phyloP scores from a whole-genome alignment of 2,797 vertebrate species.

The Schizopygopsis malacanthus region DNA sequence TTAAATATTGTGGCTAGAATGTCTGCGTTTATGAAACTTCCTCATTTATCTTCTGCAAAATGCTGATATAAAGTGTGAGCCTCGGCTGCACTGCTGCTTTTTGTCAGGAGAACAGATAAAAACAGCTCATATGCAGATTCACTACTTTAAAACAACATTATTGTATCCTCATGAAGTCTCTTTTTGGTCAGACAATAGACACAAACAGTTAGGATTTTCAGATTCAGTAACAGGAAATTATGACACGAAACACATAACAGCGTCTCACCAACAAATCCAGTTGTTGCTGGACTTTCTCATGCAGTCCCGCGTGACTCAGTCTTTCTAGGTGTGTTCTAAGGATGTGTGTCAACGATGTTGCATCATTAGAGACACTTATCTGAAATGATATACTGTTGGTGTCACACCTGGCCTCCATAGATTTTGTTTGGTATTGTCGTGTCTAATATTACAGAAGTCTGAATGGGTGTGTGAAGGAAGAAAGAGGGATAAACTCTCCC shows the following conservation, averaged over 20 bases:
- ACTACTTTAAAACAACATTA: too few relatives aligned
- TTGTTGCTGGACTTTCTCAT: not conserved
- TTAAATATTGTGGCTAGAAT: not conserved
- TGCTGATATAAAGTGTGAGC: not conserved
- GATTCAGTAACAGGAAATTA: not conserved
- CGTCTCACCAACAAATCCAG: not conserved
- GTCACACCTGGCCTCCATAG: too few relatives aligned
- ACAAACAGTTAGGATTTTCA: not conserved
- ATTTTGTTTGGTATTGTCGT: not conserved
- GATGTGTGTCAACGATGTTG: not conserved
- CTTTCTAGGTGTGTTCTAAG: not conserved
- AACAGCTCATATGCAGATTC: not conserved
- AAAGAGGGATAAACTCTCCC: not conserved
- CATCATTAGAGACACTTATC: not conserved
- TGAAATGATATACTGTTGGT: not conserved
- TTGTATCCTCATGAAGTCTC: too few relatives aligned
- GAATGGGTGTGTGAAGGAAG: not conserved
- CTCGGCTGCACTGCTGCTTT: not conserved
- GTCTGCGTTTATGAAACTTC: conserved; percentile 41
- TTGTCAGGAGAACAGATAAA: not conserved
- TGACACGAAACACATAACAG: not conserved
- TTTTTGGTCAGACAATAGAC: not conserved
- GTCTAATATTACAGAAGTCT: not conserved
- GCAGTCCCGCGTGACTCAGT: not conserved
- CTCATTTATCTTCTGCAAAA: not conserved